phyloP scores from a whole-genome alignment of 1,140 invertebrate species.

The Sminthurinus signatus region DNA sequence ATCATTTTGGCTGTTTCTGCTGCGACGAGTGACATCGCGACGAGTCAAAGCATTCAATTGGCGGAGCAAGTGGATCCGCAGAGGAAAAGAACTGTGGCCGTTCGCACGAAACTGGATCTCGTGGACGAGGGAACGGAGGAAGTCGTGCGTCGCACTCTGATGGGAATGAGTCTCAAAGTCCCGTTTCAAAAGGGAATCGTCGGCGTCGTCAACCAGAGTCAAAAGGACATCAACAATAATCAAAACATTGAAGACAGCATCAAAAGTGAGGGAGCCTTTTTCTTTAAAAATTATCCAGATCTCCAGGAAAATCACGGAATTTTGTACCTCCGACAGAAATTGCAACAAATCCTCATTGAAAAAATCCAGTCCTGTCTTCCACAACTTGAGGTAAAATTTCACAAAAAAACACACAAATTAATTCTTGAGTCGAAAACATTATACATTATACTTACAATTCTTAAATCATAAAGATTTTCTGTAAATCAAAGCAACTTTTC shows the following conservation, averaged over 20 bases:
- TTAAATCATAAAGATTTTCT: too few relatives aligned
- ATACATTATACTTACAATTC: too few relatives aligned
- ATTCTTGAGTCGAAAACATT: too few relatives aligned
- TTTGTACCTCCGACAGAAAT: constrained; percentile 91
- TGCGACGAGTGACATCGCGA: constrained; percentile 96
- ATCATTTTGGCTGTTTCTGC: constrained; percentile 89
- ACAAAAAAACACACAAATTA: too few relatives aligned
- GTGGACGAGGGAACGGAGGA: constrained; percentile 98
- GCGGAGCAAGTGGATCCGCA: constrained; percentile 94
- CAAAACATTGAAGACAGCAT: constrained; percentile 78
- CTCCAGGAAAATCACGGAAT: constrained; percentile 94
- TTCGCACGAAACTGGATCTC: constrained; percentile 97
- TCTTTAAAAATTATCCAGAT: constrained; percentile 95
- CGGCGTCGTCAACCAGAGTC: constrained; percentile 96
- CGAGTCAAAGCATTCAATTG: constrained; percentile 88
- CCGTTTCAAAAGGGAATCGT: constrained; percentile 98
- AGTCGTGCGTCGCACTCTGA: constrained; percentile 93
- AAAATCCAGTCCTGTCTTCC: constrained; percentile 98
- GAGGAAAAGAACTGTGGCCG: constrained; percentile 91
- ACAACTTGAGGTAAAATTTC: constrained; percentile 46
- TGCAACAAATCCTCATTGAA: constrained; percentile 96
- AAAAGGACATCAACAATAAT: constrained; percentile 93
- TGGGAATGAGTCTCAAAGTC: constrained; percentile 82
- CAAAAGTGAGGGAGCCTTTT: constrained; percentile 87
- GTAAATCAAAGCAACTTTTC: too few relatives aligned